phyloP scores from a whole-genome alignment of 2,888 invertebrate species.

The Crepidodera aurea region DNA sequence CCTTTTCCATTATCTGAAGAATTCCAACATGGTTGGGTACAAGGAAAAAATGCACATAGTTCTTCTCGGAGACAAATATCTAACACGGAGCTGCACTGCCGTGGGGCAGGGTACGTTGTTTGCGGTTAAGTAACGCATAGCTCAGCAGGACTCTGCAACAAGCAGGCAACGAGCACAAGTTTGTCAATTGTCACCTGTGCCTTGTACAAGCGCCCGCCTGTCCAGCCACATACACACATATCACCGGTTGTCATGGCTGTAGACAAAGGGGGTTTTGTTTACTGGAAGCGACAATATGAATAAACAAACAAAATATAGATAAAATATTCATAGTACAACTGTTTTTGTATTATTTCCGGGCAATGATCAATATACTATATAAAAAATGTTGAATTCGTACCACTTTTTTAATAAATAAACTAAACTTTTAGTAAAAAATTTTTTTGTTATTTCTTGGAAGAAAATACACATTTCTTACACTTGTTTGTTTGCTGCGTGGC shows the following conservation, averaged over 20 bases:
- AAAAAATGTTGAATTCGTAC: too few species aligned
- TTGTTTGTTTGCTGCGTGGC: too few species aligned
- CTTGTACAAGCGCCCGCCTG: constrained; percentile 56
- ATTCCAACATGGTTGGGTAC: constrained; percentile 53
- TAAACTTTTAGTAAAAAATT: too few species aligned
- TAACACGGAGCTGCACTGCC: constrained; percentile 54
- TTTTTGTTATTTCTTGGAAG: too few species aligned
- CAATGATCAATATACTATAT: too few species aligned
- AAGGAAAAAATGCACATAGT: constrained; percentile 52
- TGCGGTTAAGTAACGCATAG: constrained; percentile 58
- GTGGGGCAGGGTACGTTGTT: constrained; percentile 57
- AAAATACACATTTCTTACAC: too few species aligned
- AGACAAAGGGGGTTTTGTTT: constrained; percentile 34
- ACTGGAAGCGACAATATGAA: constrained; percentile 30
- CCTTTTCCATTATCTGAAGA: constrained; percentile 59
- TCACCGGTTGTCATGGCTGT: constrained; percentile 47
- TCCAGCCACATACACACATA: constrained; percentile 56
- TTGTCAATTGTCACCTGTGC: constrained; percentile 62
- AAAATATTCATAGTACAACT: too few species aligned
- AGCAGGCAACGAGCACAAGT: constrained; percentile 58
- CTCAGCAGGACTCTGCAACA: constrained; percentile 59
- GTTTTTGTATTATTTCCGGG: too few species aligned
- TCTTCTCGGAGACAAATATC: constrained; percentile 57
- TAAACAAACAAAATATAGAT: constrained; percentile 31
- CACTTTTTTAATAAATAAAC: too few species aligned